These are phyloP conservation scores for Diachrysia chrysitis DNA, from an alignment of 2,888 invertebrate genomes.

Conservation along the genomic window DNA sequence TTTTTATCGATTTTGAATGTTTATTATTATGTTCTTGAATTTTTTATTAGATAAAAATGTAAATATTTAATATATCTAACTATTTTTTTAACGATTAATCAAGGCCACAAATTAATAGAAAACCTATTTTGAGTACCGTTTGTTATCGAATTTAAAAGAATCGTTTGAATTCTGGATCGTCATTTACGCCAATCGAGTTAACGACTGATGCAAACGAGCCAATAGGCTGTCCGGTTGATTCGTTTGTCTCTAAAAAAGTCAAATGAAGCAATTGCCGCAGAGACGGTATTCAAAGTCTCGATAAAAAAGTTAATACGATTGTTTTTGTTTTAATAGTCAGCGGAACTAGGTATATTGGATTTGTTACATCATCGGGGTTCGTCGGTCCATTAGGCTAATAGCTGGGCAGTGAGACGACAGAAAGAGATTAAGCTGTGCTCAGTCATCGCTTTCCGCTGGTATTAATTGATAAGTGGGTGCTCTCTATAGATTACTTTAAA, in stretches of 20 bases:
- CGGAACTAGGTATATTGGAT: slow-evolving; percentile 68
- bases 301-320: slow-evolving; percentile 50
- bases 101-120: background rate
- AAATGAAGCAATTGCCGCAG: slow-evolving; percentile 27
- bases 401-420: slow-evolving; percentile 81
- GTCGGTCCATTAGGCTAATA: slow-evolving; percentile 84
- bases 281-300: slow-evolving; percentile 38
- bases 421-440: slow-evolving; percentile 82
- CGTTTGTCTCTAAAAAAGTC: slow-evolving; percentile 26
- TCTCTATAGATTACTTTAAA: slow-evolving; percentile 67
- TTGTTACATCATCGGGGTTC: slow-evolving; percentile 68
- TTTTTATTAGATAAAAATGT: too few relatives aligned
- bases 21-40: too few relatives aligned
- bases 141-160: background rate
- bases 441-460: slow-evolving; percentile 79
- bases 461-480: slow-evolving; percentile 79
- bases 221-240: slow-evolving; percentile 33
- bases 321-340: slow-evolving; percentile 71
- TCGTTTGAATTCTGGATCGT: background rate
- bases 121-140: background rate
- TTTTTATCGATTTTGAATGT: too few relatives aligned
- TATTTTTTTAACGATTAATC: background rate
- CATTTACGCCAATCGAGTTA: slow-evolving; percentile 28
- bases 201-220: slow-evolving; percentile 39
- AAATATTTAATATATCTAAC: too few relatives aligned